Base-by-base conservation (phyloP, 2,888 invertebrate species). In the Phasia obesa region DNA sequence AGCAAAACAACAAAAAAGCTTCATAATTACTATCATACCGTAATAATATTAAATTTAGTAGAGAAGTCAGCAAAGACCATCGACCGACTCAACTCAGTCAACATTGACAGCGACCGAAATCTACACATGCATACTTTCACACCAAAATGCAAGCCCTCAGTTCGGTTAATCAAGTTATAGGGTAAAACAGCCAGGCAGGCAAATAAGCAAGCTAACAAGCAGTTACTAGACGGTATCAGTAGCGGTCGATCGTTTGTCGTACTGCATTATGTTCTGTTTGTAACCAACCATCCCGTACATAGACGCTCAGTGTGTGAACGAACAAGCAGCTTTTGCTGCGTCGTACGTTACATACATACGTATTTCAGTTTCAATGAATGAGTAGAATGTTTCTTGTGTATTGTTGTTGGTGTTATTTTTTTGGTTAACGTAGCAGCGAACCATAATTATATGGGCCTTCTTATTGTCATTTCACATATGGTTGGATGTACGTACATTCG, bases 361-460 rank as follows among this genome's bases (percentile, higher is more conserved):
- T 19, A 59, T 60, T 64, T 60, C 71, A 53, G 71, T 75, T 51
- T 55, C 31, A 60, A 77, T 69, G 51, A 76, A 76, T 69, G 76
- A 76, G 76, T 76, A 60, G 42, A 65, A 42, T 57, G 47, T 27
- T 13, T 60, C 21, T 51, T 60, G n/a, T 27, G 13, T 13, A 11
- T 13, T 67, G 65, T 57, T 70, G 70, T 67, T 59, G 35, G 15
- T 59, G 42, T 27, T 51, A 21, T 23, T 47, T 21, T 17, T 9
- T 70, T 47, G 65, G 44, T 47, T 70, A 81, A 49, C 27, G 69
- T 19, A 67, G 82, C 80, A 69, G 78, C 55, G 65, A 62, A 42
- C 69, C 75, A 77, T 79, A 75, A 80, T 71, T 75, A 74, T 83
- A 81, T 83, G 80, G 79, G 79, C 70, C 81, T 83, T 70, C 79